These are phyloP conservation scores for Amblyornis subalaris DNA, from an alignment of 2,113 vertebrate genomes.

Conservation along the genomic window DNA sequence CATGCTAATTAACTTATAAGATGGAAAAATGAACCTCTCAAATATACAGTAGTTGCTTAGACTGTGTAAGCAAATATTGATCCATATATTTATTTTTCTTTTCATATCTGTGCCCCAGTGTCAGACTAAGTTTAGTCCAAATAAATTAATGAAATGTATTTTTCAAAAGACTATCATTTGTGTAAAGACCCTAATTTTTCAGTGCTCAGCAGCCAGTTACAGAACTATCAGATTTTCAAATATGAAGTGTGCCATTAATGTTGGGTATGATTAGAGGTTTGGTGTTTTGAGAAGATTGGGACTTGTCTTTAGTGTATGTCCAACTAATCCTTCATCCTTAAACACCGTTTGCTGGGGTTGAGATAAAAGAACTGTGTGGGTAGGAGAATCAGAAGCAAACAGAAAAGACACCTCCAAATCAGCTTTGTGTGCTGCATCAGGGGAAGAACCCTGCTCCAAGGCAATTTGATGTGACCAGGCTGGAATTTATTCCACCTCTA, in stretches of 20 bases:
- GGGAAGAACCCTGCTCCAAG: not conserved
- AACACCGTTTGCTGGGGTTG: not conserved
- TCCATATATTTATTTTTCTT: not conserved
- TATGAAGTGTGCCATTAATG: not conserved
- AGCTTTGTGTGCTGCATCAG: not conserved
- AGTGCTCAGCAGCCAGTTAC: not conserved
- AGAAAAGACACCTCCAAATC: not conserved
- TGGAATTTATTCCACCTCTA: not conserved
- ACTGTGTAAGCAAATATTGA: not conserved
- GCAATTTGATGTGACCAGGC: not conserved
- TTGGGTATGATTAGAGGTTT: not conserved
- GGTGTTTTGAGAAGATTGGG: not conserved
- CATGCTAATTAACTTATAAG: not conserved
- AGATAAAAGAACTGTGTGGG: not conserved
- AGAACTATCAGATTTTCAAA: not conserved
- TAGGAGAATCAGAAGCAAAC: not conserved
- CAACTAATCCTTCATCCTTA: not conserved
- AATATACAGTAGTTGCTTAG: not conserved
- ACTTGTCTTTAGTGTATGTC: not conserved
- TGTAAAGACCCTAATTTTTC: not conserved
- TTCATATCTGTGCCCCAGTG: not conserved
- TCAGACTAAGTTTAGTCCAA: not conserved
- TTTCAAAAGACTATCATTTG: not conserved
- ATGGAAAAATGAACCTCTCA: not conserved
- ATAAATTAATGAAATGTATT: not conserved